Conservation (phyloP, 2,888 invertebrate genomes). For the Lamellibrachia columna region DNA sequence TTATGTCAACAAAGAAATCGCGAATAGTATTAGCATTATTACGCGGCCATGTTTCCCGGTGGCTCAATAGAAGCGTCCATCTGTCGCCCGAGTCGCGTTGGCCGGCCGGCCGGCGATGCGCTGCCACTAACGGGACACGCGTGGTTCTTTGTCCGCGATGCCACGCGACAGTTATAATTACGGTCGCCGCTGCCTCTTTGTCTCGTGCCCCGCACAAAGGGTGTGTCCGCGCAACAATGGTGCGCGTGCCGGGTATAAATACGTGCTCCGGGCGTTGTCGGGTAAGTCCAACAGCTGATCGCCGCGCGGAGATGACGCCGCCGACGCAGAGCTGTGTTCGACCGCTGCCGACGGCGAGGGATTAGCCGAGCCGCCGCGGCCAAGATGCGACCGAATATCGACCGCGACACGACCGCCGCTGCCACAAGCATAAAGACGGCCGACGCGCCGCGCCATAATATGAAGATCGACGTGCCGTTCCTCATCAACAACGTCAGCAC, state of each 20-base stretch:
- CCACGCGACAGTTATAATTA: conserved; percentile 4
- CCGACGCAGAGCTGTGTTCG: background rate
- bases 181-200: background rate
- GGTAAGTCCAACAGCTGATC: background rate
- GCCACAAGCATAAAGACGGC: background rate
- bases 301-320: background rate
- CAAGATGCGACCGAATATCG: background rate
- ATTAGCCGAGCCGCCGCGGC: background rate
- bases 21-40: background rate
- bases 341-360: background rate
- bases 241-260: conserved; percentile 9
- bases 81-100: background rate
- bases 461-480: conserved; percentile 12
- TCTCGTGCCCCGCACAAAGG: conserved; percentile 6
- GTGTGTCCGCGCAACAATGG: conserved; percentile 12
- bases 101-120: background rate
- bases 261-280: background rate
- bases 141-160: background rate
- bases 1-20: conserved; percentile 9
- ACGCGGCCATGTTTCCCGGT: background rate
- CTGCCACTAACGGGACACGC: background rate
- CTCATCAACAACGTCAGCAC: background rate
- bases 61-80: background rate
- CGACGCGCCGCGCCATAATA: background rate
- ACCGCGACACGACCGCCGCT: background rate